Evolutionary conservation across 2,113 vertebrate species (phyloP).

Genomic region (Cochlearius cochlearius): DNA sequence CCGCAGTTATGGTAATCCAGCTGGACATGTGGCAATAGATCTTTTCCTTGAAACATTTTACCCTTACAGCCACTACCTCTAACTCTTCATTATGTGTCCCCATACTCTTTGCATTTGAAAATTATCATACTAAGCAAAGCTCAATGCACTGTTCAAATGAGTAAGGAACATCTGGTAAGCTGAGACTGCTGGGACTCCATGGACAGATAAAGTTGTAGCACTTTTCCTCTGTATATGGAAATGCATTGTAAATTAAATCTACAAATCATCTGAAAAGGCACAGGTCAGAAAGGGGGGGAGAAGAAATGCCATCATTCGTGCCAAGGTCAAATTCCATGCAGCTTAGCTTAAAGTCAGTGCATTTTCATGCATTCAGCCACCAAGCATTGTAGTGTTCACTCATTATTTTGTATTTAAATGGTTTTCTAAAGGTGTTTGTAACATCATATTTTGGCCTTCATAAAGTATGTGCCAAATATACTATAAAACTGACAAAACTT

Average conservation of each 20-base stretch:
- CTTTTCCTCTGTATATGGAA: constrained; percentile 16
- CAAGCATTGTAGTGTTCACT: not conserved
- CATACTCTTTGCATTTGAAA: constrained; percentile 27
- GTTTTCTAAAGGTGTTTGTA: not conserved
- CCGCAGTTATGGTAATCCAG: not conserved
- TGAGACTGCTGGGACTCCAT: constrained; percentile 2
- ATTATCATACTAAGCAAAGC: constrained; percentile 43
- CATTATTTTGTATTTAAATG: not conserved
- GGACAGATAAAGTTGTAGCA: constrained; percentile 35
- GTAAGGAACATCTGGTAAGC: constrained; percentile 56
- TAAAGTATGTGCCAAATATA: not conserved
- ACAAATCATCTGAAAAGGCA: not conserved
- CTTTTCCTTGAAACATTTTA: constrained; percentile 1
- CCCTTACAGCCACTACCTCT: not conserved
- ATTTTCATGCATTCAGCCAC: not conserved
- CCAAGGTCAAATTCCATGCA: constrained; percentile 33
- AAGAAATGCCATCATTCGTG: not conserved
- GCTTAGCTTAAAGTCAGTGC: not conserved
- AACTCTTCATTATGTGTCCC: constrained; percentile 15
- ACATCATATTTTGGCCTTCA: not conserved
- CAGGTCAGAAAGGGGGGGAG: not conserved
- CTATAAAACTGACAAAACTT: not conserved
- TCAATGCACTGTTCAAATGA: constrained; percentile 33
- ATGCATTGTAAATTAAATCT: constrained; percentile 37
- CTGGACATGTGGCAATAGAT: not conserved